A percentile compares a stretch with the other conserved stretches of the same genome.
Conservation (phyloP, 2,113 vertebrate species). For the Poicephalus gulielmi region DNA sequence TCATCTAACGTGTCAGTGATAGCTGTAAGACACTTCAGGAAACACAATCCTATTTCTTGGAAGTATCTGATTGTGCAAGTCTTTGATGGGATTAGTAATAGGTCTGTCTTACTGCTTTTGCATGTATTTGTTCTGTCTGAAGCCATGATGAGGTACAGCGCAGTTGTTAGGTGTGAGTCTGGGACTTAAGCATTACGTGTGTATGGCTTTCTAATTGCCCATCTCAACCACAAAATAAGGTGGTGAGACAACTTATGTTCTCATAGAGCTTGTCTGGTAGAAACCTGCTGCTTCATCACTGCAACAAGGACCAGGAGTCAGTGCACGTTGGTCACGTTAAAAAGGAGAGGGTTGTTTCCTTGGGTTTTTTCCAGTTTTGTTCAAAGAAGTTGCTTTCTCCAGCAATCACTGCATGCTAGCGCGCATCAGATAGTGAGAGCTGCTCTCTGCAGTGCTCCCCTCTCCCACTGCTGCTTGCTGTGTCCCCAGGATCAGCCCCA, state of each 20-base stretch:
- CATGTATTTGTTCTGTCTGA: slow-evolving; percentile 11
- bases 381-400: not conserved
- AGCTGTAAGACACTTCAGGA: not conserved
- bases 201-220: not conserved
- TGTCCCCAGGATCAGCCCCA: not conserved
- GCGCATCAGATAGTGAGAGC: not conserved
- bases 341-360: not conserved
- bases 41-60: slow-evolving; percentile 15
- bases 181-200: not conserved
- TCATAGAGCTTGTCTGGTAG: not conserved
- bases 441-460: not conserved
- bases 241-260: not conserved
- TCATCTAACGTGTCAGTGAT: not conserved
- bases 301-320: not conserved
- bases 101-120: not conserved
- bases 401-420: not conserved
- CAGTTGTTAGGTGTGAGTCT: not conserved
- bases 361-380: not conserved
- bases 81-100: slow-evolving; percentile 17
- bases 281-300: not conserved
- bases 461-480: not conserved
- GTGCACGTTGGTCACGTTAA: not conserved
- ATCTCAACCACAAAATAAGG: not conserved
- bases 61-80: slow-evolving; percentile 27
- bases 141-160: not conserved